Conservation (phyloP, 2,797 vertebrate genomes). For the Merluccius polli region DNA sequence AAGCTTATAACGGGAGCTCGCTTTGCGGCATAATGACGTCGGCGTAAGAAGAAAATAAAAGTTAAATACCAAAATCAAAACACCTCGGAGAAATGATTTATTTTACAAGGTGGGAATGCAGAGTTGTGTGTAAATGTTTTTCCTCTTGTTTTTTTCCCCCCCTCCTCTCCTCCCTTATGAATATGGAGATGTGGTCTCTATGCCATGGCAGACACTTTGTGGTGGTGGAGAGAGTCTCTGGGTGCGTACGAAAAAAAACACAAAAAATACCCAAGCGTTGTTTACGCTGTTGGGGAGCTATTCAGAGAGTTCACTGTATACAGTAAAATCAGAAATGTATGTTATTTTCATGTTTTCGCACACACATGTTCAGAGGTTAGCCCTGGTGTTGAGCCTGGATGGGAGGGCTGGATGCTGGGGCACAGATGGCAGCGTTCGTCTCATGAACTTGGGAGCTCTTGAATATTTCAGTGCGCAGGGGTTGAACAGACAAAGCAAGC, state of each 20-base stretch:
- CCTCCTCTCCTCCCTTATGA: constrained; percentile 34
- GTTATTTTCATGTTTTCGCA: constrained; percentile 55
- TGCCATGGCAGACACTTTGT: constrained; percentile 35
- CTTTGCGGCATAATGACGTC: constrained; percentile 59
- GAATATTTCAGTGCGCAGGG: constrained; percentile 61
- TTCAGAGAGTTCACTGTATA: constrained; percentile 43
- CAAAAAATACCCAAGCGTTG: constrained; percentile 23
- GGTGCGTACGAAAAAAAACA: not conserved
- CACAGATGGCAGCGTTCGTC: constrained; percentile 62
- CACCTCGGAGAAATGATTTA: constrained; percentile 58
- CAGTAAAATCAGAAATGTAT: constrained; percentile 35
- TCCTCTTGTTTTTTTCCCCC: constrained; percentile 34
- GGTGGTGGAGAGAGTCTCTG: constrained; percentile 3
- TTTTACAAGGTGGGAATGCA: constrained; percentile 48
- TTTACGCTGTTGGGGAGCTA: constrained; percentile 55
- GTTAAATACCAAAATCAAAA: constrained; percentile 33
- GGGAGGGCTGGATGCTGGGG: constrained; percentile 47
- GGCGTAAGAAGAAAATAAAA: constrained; percentile 25
- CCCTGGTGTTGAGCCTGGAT: constrained; percentile 50
- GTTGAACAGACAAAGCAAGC: constrained; percentile 50
- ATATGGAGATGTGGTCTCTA: constrained; percentile 37
- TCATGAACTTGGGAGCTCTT: constrained; percentile 56
- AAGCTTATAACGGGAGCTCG: constrained; percentile 53
- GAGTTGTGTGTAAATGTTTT: constrained; percentile 64
- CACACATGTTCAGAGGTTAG: constrained; percentile 53